A percentile compares a stretch with the other conserved stretches of the same genome.
Conservation (phyloP, 2,113 vertebrate genomes). For the Helogale parvula region DNA sequence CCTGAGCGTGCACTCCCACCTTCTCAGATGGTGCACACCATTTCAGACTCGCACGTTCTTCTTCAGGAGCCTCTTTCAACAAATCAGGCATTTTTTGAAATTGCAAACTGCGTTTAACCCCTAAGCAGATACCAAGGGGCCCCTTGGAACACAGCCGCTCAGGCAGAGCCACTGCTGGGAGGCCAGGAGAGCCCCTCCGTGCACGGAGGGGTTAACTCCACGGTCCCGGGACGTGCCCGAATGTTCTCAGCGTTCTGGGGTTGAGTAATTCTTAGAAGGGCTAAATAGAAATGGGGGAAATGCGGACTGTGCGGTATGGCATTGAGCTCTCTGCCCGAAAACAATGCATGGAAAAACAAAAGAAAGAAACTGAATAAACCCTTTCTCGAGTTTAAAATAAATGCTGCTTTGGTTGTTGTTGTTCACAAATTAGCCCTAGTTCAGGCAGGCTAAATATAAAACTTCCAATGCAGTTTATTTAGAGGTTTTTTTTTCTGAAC, state of each 20-base stretch:
- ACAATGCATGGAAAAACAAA: conserved; percentile 71
- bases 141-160: not conserved
- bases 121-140: not conserved
- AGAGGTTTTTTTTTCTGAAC: not conserved
- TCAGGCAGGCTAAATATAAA: conserved; percentile 55
- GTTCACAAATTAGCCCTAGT: conserved; percentile 53
- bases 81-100: conserved; percentile 46
- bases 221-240: conserved; percentile 62
- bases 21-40: conserved; percentile 65
- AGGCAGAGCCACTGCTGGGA: not conserved
- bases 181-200: not conserved
- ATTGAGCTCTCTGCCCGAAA: conserved; percentile 54
- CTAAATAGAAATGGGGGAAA: conserved; percentile 76
- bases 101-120: conserved; percentile 68
- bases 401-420: conserved; percentile 39
- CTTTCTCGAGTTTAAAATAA: conserved; percentile 68
- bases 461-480: conserved; percentile 21
- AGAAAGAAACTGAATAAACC: conserved; percentile 67
- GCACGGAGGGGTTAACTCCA: conserved; percentile 74
- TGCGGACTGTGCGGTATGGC: conserved; percentile 58
- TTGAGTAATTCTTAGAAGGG: conserved; percentile 76
- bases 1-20: conserved; percentile 44
- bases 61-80: conserved; percentile 63
- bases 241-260: conserved; percentile 77
- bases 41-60: conserved; percentile 48